Percentiles rank a stretch among this genome's conserved stretches.
These are phyloP conservation scores for Rotaria sp. DNA, from an alignment of 2,888 invertebrate species.

Conservation along the genomic window DNA sequence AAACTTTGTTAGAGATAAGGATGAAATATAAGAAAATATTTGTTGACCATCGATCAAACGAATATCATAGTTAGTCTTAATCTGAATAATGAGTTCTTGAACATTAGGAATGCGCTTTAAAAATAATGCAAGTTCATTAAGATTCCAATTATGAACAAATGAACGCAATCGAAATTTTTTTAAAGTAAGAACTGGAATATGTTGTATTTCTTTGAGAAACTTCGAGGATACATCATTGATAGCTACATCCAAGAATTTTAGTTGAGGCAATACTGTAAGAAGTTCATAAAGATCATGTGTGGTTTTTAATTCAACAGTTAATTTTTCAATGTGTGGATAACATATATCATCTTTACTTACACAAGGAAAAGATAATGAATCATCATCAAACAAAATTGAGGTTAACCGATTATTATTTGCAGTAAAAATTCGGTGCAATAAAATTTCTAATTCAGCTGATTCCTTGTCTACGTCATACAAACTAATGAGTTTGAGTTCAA, in stretches of 20 bases:
- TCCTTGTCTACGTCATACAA: no score
- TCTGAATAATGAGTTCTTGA: not conserved
- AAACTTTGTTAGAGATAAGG: not conserved
- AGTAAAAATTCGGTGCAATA: not conserved
- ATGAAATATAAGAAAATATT: not conserved
- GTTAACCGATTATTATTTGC: not conserved
- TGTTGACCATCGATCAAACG: not conserved
- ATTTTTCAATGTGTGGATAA: not conserved
- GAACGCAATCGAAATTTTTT: not conserved
- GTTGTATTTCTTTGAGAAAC: not conserved
- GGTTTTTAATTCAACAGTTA: not conserved
- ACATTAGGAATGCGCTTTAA: not conserved
- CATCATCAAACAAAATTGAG: not conserved
- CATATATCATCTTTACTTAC: not conserved
- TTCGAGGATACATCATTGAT: not conserved
- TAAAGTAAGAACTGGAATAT: not conserved
- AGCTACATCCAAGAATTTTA: not conserved
- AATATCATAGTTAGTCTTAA: not conserved
- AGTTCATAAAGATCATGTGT: not conserved
- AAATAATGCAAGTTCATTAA: not conserved
- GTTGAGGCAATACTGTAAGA: not conserved
- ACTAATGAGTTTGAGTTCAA: not conserved
- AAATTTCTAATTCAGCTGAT: no score
- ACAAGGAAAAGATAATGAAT: not conserved
- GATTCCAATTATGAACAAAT: not conserved